Conservation (phyloP, 2,888 invertebrate genomes). For the Allolobophora icterica region DNA sequence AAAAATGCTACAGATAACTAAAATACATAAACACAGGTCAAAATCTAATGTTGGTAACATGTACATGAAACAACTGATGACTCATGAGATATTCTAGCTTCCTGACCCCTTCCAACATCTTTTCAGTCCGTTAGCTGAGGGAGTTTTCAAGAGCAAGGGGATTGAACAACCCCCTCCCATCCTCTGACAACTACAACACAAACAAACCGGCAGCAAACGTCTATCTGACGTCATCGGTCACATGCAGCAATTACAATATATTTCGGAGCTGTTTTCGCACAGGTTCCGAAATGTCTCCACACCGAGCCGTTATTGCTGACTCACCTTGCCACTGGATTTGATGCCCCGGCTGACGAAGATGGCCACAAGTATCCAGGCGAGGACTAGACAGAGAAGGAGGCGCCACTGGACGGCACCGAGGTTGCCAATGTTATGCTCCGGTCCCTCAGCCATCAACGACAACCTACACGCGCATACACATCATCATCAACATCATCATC, state of each 20-base stretch:
- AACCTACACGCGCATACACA: constrained; percentile 14
- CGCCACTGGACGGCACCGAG: constrained; percentile 48
- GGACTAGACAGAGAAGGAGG: constrained; percentile 48
- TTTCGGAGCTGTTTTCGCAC: neutral
- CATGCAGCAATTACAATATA: neutral
- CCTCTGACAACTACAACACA: too few relatives aligned
- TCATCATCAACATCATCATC: constrained; percentile 7
- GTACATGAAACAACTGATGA: too few relatives aligned
- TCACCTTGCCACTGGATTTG: constrained; percentile 50
- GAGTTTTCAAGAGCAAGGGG: too few relatives aligned
- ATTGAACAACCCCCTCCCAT: too few relatives aligned
- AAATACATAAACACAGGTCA: too few relatives aligned
- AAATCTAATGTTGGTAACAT: too few relatives aligned
- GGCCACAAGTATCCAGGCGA: constrained; percentile 50
- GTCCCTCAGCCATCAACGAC: constrained; percentile 38
- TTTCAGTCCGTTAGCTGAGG: too few relatives aligned
- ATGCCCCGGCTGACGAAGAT: constrained; percentile 50
- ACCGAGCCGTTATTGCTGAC: neutral
- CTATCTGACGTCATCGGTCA: neutral
- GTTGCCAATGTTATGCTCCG: constrained; percentile 43
- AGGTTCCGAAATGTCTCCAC: neutral
- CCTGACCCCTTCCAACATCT: too few relatives aligned
- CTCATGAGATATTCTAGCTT: too few relatives aligned
- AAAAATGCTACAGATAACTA: too few relatives aligned
- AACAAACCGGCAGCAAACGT: too few relatives aligned